phyloP scores from a whole-genome alignment of 2,113 vertebrate genomes.

The Pycnonotus jocosus region DNA sequence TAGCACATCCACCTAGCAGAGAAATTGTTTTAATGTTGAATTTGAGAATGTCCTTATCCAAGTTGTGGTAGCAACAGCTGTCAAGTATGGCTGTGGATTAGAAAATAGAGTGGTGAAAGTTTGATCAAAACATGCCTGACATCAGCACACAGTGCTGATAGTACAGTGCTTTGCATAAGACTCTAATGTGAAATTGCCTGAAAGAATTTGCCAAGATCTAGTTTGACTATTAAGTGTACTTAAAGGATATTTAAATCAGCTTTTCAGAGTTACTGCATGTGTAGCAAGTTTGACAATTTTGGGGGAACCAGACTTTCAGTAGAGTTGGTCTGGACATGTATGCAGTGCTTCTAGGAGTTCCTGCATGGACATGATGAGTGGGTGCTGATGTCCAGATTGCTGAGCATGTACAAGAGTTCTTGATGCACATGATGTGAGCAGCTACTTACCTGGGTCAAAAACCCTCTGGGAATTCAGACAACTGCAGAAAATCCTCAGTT shows the following conservation, averaged over 20 bases:
- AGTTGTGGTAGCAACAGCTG: not conserved
- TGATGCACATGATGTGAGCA: fast-evolving
- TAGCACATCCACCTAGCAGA: not conserved
- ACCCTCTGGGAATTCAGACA: not conserved
- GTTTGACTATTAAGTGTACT: not conserved
- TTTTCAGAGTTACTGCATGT: not conserved
- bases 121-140: not conserved
- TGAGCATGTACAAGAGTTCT: not conserved
- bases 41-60: not conserved
- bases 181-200: not conserved
- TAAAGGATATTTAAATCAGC: not conserved
- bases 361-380: not conserved
- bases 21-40: not conserved
- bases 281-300: not conserved
- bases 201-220: not conserved
- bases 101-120: not conserved
- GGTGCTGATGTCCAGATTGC: not conserved
- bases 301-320: not conserved
- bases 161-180: not conserved
- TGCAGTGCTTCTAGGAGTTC: not conserved
- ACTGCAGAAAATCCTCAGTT: not conserved
- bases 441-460: fast-evolving
- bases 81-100: not conserved
- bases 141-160: not conserved
- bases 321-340: not conserved